Percentiles rank a stretch among this genome's conserved stretches.
These are phyloP conservation scores for Chauna torquata DNA, from an alignment of 2,113 vertebrate genomes.

Conservation along the genomic window DNA sequence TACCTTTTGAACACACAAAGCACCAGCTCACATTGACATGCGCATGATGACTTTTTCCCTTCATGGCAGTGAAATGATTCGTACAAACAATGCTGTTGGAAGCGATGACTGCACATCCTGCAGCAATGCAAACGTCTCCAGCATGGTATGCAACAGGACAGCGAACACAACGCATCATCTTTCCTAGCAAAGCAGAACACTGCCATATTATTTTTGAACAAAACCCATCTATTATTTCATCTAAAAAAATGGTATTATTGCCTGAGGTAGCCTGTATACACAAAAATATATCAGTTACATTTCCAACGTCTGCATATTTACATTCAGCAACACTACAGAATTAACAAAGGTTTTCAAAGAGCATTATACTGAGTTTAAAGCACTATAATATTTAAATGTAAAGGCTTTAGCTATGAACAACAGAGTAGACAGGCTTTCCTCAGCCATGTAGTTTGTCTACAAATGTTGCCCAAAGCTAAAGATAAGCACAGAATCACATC, in stretches of 20 bases:
- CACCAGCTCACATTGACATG: conserved; percentile 99
- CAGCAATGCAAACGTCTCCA: conserved; percentile 91
- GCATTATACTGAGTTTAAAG: neutral
- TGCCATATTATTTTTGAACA: neutral
- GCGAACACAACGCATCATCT: conserved; percentile 93
- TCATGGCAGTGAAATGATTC: conserved; percentile 90
- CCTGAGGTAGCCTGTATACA: neutral
- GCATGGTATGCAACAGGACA: conserved; percentile 93
- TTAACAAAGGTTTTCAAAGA: neutral
- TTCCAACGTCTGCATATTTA: neutral
- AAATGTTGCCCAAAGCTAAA: neutral
- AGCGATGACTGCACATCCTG: conserved; percentile 88
- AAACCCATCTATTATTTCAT: accelerated
- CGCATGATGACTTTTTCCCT: conserved; percentile 91
- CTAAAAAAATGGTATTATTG: neutral
- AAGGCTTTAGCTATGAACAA: neutral
- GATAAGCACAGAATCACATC: neutral
- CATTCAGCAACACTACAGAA: neutral
- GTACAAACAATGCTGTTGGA: conserved; percentile 90
- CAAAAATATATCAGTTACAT: accelerated
- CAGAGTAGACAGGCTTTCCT: neutral
- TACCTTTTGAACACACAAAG: conserved; percentile 98
- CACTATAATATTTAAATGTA: neutral
- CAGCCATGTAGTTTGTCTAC: neutral
- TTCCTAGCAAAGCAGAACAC: conserved; percentile 75